Percentiles rank a stretch among this genome's conserved stretches.
These are phyloP conservation scores for Melieria crassipennis DNA, from an alignment of 2,888 invertebrate genomes.

Conservation along the genomic window DNA sequence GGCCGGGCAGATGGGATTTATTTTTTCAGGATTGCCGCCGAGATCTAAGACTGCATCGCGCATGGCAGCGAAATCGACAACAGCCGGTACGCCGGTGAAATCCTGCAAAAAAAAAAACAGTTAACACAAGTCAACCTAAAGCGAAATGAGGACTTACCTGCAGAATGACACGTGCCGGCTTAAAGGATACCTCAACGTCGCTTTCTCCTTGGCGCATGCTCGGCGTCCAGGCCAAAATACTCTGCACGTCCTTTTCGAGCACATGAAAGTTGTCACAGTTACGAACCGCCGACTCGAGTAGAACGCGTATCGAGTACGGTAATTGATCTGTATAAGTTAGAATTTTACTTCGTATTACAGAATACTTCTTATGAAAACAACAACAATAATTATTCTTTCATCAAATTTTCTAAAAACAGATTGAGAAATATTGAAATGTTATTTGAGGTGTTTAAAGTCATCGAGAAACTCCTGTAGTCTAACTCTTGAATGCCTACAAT, in stretches of 20 bases:
- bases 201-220: slow-evolving; percentile 60
- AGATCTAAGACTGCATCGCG: slow-evolving; percentile 89
- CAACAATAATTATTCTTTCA: too few species aligned
- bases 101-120: slow-evolving; percentile 70
- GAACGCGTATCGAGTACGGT: slow-evolving; percentile 90
- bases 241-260: slow-evolving; percentile 83
- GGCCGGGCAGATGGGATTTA: slow-evolving; percentile 97
- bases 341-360: too few species aligned
- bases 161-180: slow-evolving; percentile 93
- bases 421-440: too few species aligned
- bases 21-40: slow-evolving; percentile 89
- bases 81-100: slow-evolving; percentile 96
- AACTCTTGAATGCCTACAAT: too few species aligned
- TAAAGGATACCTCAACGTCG: slow-evolving; percentile 93
- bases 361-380: too few species aligned
- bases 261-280: slow-evolving; percentile 98
- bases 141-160: slow-evolving; percentile 72
- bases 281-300: slow-evolving; percentile 94
- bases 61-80: slow-evolving; percentile 99
- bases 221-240: slow-evolving; percentile 87
- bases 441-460: too few species aligned
- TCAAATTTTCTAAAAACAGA: too few species aligned
- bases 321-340: slow-evolving; percentile 72
- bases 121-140: background rate
- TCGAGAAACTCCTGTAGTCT: too few species aligned